These are phyloP conservation scores for Flexamia atlantica DNA, from an alignment of 2,888 invertebrate species.

Conservation along the genomic window DNA sequence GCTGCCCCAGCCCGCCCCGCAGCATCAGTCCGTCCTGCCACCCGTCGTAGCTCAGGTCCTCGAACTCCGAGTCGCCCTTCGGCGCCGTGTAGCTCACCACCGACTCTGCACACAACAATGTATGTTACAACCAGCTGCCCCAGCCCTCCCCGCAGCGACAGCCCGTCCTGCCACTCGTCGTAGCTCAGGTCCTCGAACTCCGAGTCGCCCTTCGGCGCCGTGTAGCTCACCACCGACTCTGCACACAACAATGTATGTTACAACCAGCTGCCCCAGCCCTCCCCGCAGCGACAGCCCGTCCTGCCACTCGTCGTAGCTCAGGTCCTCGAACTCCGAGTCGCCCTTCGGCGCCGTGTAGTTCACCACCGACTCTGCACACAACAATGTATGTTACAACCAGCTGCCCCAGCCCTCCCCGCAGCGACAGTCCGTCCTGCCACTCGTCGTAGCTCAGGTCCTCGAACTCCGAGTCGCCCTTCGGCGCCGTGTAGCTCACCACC, in stretches of 20 bases:
- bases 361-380: constrained; percentile 80
- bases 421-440: constrained; percentile 76
- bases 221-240: constrained; percentile 84
- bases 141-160: constrained; percentile 82
- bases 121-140: no score
- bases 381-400: no score
- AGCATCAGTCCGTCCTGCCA: constrained; percentile 77
- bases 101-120: constrained; percentile 80
- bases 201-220: constrained; percentile 81
- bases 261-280: constrained; percentile 91
- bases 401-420: constrained; percentile 88
- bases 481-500: constrained; percentile 82
- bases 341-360: constrained; percentile 84
- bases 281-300: constrained; percentile 78
- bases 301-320: constrained; percentile 86
- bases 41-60: constrained; percentile 91
- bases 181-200: constrained; percentile 89
- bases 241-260: no score
- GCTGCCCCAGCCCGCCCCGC: constrained; percentile 87
- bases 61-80: constrained; percentile 82
- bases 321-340: constrained; percentile 84
- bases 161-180: constrained; percentile 82
- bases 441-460: constrained; percentile 92
- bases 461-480: constrained; percentile 82
- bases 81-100: constrained; percentile 83